A percentile compares a stretch with the other conserved stretches of the same genome.
Evolutionary conservation across 2,797 vertebrate species (phyloP).

Genomic region (Fundulus diaphanus): DNA sequence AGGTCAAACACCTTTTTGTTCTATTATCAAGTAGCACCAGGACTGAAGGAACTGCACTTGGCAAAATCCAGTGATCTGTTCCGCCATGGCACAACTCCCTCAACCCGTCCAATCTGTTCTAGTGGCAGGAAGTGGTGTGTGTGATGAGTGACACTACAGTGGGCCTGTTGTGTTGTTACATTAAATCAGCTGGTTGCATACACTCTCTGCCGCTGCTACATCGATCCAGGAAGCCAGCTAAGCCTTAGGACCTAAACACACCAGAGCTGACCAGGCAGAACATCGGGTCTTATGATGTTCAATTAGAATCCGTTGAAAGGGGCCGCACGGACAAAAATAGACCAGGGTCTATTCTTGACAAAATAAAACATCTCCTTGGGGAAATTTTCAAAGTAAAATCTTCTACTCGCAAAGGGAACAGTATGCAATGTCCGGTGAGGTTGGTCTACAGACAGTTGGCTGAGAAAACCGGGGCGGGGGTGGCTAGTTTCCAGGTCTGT

Average conservation of each 20-base stretch:
- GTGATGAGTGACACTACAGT: not conserved
- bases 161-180: not conserved
- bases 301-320: too few species aligned
- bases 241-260: not conserved
- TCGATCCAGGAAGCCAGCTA: not conserved
- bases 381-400: too few species aligned
- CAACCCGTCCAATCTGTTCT: not conserved
- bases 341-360: too few species aligned
- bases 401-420: too few species aligned
- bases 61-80: not conserved
- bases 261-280: too few species aligned
- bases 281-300: too few species aligned
- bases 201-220: not conserved
- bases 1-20: not conserved
- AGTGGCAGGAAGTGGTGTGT: not conserved
- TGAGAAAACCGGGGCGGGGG: too few species aligned
- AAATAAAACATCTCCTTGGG: too few species aligned
- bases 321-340: too few species aligned
- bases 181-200: not conserved
- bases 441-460: too few species aligned
- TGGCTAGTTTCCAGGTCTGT: not conserved
- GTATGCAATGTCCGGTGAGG: too few species aligned
- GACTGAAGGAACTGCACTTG: not conserved
- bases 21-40: not conserved
- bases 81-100: not conserved